Evolutionary conservation across 2,888 invertebrate species (phyloP).

Genomic region (Dicranocentrus wangi): DNA sequence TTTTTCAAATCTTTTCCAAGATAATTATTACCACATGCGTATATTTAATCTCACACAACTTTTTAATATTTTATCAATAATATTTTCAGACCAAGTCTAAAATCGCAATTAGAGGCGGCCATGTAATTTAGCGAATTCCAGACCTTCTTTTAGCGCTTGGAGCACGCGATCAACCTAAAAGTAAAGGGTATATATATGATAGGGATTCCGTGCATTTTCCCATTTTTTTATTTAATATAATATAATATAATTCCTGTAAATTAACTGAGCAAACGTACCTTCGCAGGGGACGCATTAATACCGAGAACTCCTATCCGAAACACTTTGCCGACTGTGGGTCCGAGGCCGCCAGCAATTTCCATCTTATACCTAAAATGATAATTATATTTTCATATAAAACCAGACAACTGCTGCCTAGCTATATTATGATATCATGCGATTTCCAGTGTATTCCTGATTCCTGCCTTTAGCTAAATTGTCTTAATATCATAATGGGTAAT

Average conservation of each 20-base stretch:
- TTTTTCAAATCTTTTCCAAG: too few species aligned
- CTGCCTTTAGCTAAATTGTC: not conserved
- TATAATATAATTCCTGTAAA: too few species aligned
- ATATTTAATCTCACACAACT: too few species aligned
- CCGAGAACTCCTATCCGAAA: constrained; percentile 94
- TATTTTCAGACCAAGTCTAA: too few species aligned
- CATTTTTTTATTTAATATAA: too few species aligned
- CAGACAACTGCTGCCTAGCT: too few species aligned
- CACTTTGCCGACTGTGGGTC: constrained; percentile 85
- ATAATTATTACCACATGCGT: too few species aligned
- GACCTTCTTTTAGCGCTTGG: constrained; percentile 74
- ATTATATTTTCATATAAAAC: not conserved
- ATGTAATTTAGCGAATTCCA: constrained; percentile 71
- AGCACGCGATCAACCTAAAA: constrained; percentile 73
- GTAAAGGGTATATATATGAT: not conserved
- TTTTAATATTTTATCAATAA: too few species aligned
- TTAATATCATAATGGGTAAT: too few species aligned
- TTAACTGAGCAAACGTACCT: too few species aligned
- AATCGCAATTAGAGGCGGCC: constrained; percentile 25
- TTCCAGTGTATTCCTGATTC: not conserved
- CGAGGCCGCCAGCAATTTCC: constrained; percentile 88
- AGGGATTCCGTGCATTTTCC: not conserved
- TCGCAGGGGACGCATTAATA: constrained; percentile 78
- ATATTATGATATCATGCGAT: not conserved
- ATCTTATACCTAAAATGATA: constrained; percentile 75